phyloP scores from a whole-genome alignment of 1,140 invertebrate genomes.

The Drosophila murphyi region DNA sequence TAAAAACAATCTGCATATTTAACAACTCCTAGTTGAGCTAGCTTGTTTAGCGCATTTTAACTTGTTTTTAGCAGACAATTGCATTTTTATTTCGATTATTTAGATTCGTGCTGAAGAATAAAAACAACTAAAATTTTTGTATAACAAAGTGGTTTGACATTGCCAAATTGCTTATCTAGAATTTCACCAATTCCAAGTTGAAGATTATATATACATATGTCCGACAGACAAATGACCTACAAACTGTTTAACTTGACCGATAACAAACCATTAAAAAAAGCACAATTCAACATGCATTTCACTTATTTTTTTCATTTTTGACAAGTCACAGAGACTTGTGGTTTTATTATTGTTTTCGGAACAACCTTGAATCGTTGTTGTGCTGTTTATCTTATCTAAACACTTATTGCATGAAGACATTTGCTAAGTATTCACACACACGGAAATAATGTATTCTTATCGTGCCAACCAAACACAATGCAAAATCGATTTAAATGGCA shows the following conservation, averaged over 20 bases:
- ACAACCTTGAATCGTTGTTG: constrained; percentile 70
- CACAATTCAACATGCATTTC: constrained; percentile 15
- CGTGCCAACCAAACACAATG: constrained; percentile 29
- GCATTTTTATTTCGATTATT: too few species aligned
- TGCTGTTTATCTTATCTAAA: constrained; percentile 65
- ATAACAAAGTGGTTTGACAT: too few species aligned
- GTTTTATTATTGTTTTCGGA: constrained; percentile 5
- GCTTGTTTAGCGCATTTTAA: too few species aligned
- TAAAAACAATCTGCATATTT: too few species aligned
- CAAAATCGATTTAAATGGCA: constrained; percentile 27
- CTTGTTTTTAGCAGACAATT: too few species aligned
- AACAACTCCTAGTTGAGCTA: too few species aligned
- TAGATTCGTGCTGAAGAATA: too few species aligned
- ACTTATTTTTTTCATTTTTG: constrained; percentile 17
- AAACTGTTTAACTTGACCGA: constrained; percentile 8
- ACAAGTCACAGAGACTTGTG: constrained; percentile 26
- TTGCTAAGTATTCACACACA: constrained; percentile 31
- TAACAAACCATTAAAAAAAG: background rate
- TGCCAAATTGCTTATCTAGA: too few species aligned
- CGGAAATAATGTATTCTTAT: constrained; percentile 49
- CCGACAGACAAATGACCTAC: background rate
- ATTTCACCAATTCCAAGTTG: background rate
- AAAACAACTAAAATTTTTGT: too few species aligned
- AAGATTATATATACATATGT: background rate
- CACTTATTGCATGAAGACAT: constrained; percentile 26